Evolutionary conservation across 2,888 invertebrate genomes (phyloP).

Genomic region (Furcula furcula): DNA sequence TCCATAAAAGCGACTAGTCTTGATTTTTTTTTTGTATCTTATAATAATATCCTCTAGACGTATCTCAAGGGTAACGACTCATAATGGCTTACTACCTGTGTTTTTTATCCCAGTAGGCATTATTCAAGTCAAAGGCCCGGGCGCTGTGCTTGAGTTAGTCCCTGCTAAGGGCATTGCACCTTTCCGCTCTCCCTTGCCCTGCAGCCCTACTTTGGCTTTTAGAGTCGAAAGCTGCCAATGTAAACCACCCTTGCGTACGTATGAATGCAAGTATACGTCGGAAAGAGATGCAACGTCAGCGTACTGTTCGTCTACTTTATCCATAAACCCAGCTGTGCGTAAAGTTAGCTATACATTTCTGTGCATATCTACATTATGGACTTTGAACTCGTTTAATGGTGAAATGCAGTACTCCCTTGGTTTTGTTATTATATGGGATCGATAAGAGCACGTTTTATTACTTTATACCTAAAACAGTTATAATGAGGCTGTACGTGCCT

Average conservation of each 20-base stretch:
- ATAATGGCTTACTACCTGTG: conserved; percentile 74
- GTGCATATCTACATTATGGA: conserved; percentile 70
- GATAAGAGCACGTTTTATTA: conserved; percentile 45
- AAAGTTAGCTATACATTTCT: conserved; percentile 53
- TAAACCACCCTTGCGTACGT: conserved; percentile 56
- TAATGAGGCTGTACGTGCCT: conserved; percentile 35
- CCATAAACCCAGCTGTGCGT: conserved; percentile 69
- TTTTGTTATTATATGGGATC: conserved; percentile 56
- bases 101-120: conserved; percentile 64
- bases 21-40: conserved; percentile 20
- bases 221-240: conserved; percentile 59
- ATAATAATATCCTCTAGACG: conserved; percentile 66
- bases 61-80: conserved; percentile 72
- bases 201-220: conserved; percentile 77
- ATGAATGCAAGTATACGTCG: conserved; percentile 46
- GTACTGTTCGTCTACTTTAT: conserved; percentile 56
- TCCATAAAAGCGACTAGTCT: conserved; percentile 6
- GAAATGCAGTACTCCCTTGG: conserved; percentile 57
- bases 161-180: conserved; percentile 77
- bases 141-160: conserved; percentile 65
- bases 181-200: conserved; percentile 77
- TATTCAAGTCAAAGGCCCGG: conserved; percentile 70
- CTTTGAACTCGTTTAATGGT: conserved; percentile 76
- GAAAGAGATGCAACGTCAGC: conserved; percentile 72
- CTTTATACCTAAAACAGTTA: conserved; percentile 31